A percentile compares a stretch with the other conserved stretches of the same genome.
These are phyloP conservation scores for Nephrotoma guestfalica DNA, from an alignment of 2,888 invertebrate species.

Conservation along the genomic window DNA sequence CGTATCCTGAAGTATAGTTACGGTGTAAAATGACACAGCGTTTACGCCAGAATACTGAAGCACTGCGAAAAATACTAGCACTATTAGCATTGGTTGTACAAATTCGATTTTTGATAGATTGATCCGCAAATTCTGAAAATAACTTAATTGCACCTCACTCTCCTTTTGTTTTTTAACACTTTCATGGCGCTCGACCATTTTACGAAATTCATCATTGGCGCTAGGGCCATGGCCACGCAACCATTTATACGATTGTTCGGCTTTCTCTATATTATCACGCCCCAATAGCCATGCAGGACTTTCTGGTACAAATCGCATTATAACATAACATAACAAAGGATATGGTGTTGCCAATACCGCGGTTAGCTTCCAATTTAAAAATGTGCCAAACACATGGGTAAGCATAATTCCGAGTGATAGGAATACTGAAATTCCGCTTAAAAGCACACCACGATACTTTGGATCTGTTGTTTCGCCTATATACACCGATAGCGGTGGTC, in stretches of 20 bases:
- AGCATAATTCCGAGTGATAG: slow-evolving; percentile 42
- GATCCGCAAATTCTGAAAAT: neutral
- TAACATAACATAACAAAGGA: slow-evolving; percentile 36
- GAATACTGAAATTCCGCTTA: slow-evolving; percentile 40
- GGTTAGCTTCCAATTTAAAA: slow-evolving; percentile 44
- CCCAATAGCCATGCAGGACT: slow-evolving; percentile 47
- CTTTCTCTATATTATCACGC: slow-evolving; percentile 36
- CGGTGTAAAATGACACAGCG: slow-evolving; percentile 48
- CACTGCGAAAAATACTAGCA: slow-evolving; percentile 44
- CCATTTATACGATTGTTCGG: slow-evolving; percentile 39
- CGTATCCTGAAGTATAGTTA: slow-evolving; percentile 41
- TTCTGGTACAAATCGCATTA: slow-evolving; percentile 40
- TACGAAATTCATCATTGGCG: slow-evolving; percentile 36
- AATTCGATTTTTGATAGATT: neutral
- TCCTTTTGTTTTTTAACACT: neutral
- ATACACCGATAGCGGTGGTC: slow-evolving; percentile 40
- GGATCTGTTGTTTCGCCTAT: slow-evolving; percentile 46
- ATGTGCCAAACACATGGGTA: slow-evolving; percentile 44
- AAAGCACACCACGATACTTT: slow-evolving; percentile 40
- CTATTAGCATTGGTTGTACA: slow-evolving; percentile 40
- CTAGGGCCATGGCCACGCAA: slow-evolving; percentile 37
- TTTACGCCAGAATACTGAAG: slow-evolving; percentile 50
- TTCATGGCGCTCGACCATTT: slow-evolving; percentile 35
- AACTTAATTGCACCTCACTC: slow-evolving; percentile 20
- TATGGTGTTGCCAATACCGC: slow-evolving; percentile 40